Evolutionary conservation across 2,113 vertebrate genomes (phyloP).

Genomic region (Thymallus thymallus): DNA sequence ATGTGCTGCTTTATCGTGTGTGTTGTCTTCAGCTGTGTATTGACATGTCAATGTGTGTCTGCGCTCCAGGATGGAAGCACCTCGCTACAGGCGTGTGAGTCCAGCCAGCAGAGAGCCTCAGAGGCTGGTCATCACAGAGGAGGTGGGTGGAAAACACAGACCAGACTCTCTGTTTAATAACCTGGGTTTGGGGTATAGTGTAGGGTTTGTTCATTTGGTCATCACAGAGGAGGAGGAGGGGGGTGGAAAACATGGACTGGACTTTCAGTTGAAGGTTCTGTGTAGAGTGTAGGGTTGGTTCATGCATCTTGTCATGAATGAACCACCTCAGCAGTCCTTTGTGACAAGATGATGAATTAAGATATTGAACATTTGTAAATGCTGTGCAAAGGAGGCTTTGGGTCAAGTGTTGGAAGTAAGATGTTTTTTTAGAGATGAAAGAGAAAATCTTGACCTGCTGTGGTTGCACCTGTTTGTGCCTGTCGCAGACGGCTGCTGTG

Average conservation of each 20-base stretch:
- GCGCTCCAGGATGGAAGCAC: slow-evolving; percentile 79
- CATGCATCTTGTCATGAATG: not conserved
- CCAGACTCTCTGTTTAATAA: too few species aligned
- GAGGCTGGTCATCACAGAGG: slow-evolving; percentile 84
- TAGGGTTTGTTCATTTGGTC: too few species aligned
- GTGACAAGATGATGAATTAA: too few species aligned
- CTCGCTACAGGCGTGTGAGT: slow-evolving; percentile 82
- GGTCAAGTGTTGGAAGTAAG: too few species aligned
- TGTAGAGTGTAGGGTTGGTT: not conserved
- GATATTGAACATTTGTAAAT: too few species aligned
- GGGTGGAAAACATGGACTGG: too few species aligned
- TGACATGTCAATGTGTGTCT: slow-evolving; percentile 21
- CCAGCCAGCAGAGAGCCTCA: slow-evolving; percentile 80
- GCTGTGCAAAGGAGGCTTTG: too few species aligned
- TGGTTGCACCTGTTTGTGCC: not conserved
- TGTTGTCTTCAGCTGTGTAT: slow-evolving; percentile 3
- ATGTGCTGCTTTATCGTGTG: not conserved
- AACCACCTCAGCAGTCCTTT: too few species aligned
- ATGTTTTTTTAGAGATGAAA: not conserved
- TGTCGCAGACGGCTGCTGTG: slow-evolving; percentile 81
- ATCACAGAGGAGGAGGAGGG: too few species aligned
- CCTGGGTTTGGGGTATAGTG: too few species aligned
- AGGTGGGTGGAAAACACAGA: slow-evolving; percentile 74
- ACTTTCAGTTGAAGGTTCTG: too few species aligned
- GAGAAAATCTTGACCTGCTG: not conserved